Base-by-base conservation (phyloP, 1,140 invertebrate genomes). In the Hylaeus anthracinus region DNA sequence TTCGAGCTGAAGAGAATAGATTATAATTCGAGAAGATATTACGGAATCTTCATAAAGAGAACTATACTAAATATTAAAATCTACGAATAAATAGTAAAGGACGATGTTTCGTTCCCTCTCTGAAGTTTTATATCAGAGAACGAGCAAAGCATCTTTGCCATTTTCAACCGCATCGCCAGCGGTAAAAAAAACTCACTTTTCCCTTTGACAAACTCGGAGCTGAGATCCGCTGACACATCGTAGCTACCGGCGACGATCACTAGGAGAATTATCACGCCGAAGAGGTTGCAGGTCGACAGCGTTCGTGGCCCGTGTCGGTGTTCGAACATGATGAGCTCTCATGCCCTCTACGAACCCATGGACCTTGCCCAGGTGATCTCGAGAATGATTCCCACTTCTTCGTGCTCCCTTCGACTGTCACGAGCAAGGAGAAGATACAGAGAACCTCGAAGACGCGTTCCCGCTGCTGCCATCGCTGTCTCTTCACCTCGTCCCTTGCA, bases 151-250 rank as follows among this genome's bases (percentile, higher is more conserved):
- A 51, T 51, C 10, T 9, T 51, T 9, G 9, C 51, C 9, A 26
- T 26, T 26, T 26, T 26, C 26, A 26, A 26, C 26, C 26, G 26
- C 26, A 26, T 26, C 26, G 26, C 26, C 26, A 26, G 51, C 51
- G 1, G 8, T 8, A 0, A 2, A 10, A 1, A 10, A 2, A 51
- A 51, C 94, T 94, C 88, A 94, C 94, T 94, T 93, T 94, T 94
- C 83, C 94, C 94, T 90, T 94, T 94, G 89, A 94, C 94, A 87
- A 94, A 94, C 81, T 94, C 94, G 66, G 94, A 94, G 79, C 90
- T 93, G 86, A 92, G 89, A 74, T 94, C 93, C 72, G 91, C 89
- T n/a, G 85, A 83, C 60, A 91, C 92, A 90, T 92, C 72, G 83
- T 86, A 85, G 85, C 80, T 86, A 82, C 90, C 89, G 81, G 90